Evolutionary conservation across 2,888 invertebrate species (phyloP), one percentile per base, ranked within the genome.

Genomic region (Leptopilina syphax): DNA sequence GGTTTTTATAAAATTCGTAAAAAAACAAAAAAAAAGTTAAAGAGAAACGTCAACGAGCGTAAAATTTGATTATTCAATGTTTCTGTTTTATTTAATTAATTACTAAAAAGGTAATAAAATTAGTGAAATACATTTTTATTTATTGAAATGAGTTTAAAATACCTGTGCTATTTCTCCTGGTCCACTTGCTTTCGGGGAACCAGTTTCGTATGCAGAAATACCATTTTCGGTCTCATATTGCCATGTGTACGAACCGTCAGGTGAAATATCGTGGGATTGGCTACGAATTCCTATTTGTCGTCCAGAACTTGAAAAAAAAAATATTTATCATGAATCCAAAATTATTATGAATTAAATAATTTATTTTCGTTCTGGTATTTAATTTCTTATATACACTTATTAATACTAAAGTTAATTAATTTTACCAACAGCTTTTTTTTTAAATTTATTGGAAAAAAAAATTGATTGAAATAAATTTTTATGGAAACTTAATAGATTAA

Each of bases 181-280:
- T 18, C 86, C 84, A 12, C 84, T 80, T 9, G 83, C 83, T 83
- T 89, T 89, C 1, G 91, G 88, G 18, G 86, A 86, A 80, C 91
- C 91, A n/a, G 79, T 88, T 82, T 90, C 91, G 0, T 87, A 85
- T 0, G 87, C 91, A 1, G 90, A 89, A 80, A 92, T 92, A 76
- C 92, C 92, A 81, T 92, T 92, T 13, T 89, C 92, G 47, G 92
- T 92, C 76, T 91, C 91, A 83, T 91, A 92, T 77, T 90, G 90
- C 84, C 83, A 91, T 5, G 78, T 84, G 77, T 91, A 91, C 77
- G 90, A 86, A 68, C 91, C 91, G 79, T 91, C 91, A 4, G 91
- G 91, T 9, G 73, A 73, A 65, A 86, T 85, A 41, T 90, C 90
- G 47, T 86, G 86, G 1, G 82, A 81, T 79, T 91, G 90, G 77